Conservation (phyloP, 2,888 invertebrate genomes). For the Ornithoptera alexandrae region DNA sequence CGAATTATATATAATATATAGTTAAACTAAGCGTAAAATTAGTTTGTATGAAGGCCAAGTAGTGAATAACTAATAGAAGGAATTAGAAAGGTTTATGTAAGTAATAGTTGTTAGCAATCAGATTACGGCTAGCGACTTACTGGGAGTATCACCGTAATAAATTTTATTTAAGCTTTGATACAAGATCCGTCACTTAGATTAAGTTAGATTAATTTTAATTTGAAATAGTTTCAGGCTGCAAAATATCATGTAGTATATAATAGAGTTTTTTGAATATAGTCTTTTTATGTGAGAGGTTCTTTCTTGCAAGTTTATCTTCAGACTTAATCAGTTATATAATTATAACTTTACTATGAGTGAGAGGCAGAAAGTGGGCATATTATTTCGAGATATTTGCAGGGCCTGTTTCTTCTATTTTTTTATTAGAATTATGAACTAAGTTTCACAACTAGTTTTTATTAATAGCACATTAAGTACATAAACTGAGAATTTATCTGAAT, state of each 20-base stretch:
- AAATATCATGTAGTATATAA: background rate
- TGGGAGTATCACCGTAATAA: background rate
- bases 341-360: too few species aligned
- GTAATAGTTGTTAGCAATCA: background rate
- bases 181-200: background rate
- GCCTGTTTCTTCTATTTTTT: too few species aligned
- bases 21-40: background rate
- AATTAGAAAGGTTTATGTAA: background rate
- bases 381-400: too few species aligned
- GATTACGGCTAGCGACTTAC: background rate
- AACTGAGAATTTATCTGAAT: too few species aligned
- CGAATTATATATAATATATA: background rate
- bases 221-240: background rate
- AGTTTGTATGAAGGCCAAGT: background rate
- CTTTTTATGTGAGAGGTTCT: too few species aligned
- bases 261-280: background rate
- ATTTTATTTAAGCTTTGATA: constrained; percentile 1
- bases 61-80: background rate
- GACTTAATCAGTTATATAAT: too few species aligned
- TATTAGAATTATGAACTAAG: too few species aligned
- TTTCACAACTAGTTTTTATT: too few species aligned
- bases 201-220: background rate
- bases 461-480: too few species aligned
- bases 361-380: too few species aligned
- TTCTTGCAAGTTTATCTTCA: too few species aligned